Evolutionary conservation across 2,113 vertebrate genomes (phyloP).

Genomic region (Tachysurus vachellii): DNA sequence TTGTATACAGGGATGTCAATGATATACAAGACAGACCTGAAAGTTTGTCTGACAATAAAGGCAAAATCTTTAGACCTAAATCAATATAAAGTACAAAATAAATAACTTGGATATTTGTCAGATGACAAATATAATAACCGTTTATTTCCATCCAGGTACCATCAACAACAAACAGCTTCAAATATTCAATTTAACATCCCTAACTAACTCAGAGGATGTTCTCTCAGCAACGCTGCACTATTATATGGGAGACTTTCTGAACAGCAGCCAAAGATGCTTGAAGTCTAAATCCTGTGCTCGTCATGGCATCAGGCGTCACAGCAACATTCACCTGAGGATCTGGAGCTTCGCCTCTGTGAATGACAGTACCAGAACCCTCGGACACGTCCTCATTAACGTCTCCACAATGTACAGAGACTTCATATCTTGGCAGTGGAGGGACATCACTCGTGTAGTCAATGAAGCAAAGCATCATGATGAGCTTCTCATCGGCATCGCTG

Average conservation of each 20-base stretch:
- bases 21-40: background rate
- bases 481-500: constrained; percentile 81
- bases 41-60: background rate
- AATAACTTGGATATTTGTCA: background rate
- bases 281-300: constrained; percentile 59
- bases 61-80: background rate
- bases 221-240: constrained; percentile 89
- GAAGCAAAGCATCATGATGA: constrained; percentile 78
- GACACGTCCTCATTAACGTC: constrained; percentile 76
- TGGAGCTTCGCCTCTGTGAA: constrained; percentile 77
- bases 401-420: constrained; percentile 68
- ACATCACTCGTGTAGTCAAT: constrained; percentile 82
- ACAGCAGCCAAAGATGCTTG: constrained; percentile 65
- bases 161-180: constrained; percentile 75
- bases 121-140: background rate
- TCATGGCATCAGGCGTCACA: constrained; percentile 63
- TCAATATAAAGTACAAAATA: background rate
- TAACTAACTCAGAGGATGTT: constrained; percentile 89
- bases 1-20: background rate
- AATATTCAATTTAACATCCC: constrained; percentile 90
- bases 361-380: constrained; percentile 74
- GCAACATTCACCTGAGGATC: constrained; percentile 77
- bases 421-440: constrained; percentile 88
- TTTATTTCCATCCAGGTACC: constrained; percentile 67
- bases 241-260: constrained; percentile 77